Evolutionary conservation across 2,888 invertebrate genomes (phyloP).

Genomic region (Pterobdella sp.): DNA sequence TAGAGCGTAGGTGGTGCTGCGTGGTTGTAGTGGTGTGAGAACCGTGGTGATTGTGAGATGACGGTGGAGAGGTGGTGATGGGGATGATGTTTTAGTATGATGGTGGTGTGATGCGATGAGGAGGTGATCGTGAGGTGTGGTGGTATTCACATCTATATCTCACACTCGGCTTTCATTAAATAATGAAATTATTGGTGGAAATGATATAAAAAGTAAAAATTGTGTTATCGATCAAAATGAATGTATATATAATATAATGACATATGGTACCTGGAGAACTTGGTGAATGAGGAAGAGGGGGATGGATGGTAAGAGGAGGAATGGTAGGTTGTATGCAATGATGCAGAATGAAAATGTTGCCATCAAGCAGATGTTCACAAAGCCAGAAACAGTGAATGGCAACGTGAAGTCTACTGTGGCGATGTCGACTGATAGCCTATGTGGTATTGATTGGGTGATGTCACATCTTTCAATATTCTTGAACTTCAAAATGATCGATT

Average conservation of each 20-base stretch:
- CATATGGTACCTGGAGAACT: slow-evolving; percentile 13
- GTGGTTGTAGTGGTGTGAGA: neutral
- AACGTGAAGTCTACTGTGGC: slow-evolving; percentile 21
- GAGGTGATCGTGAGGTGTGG: no score
- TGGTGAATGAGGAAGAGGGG: slow-evolving; percentile 6
- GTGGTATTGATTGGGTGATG: no score
- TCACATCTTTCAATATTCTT: no score
- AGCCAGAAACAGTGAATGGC: slow-evolving; percentile 24
- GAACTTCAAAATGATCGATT: no score
- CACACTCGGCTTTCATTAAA: no score
- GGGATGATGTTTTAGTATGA: no score
- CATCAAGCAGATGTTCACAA: slow-evolving; percentile 20
- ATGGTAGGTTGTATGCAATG: slow-evolving; percentile 17
- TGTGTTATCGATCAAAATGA: neutral
- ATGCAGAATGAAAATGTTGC: neutral
- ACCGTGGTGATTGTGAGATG: neutral
- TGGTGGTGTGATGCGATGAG: no score
- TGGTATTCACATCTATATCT: no score
- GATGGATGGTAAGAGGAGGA: slow-evolving; percentile 15
- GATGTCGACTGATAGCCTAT: slow-evolving; percentile 9
- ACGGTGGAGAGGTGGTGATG: neutral
- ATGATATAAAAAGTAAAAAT: neutral
- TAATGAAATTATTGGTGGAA: no score
- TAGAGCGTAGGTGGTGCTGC: neutral
- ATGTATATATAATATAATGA: neutral